Evolutionary conservation across 2,888 invertebrate species (phyloP), one percentile per base, ranked within the genome.

Genomic region (Clepsis dumicolana): DNA sequence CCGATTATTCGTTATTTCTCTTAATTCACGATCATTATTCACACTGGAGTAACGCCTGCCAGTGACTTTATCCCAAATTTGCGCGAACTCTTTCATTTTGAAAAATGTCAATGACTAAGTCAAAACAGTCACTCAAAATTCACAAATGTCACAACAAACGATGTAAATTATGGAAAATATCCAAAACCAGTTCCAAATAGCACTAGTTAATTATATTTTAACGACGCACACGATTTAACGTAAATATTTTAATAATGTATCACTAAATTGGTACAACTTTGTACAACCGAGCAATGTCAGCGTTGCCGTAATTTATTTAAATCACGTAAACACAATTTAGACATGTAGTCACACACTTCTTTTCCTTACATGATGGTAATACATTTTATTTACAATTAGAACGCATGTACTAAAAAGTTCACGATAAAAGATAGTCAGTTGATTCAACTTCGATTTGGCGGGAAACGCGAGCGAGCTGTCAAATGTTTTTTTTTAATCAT

Each of bases 11-110:
- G 88, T 73, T 4, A 90, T 74, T 14, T 93, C 93, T 60, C 85
- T 78, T 18, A 91, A 68, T 69, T 93, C 92, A 16, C 86, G 76
- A 14, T 87, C 89, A 8, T 71, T 79, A 77, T 91, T 94, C 53
- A 94, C 95, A 27, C 92, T 87, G 35, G 95, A 94, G 77, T 95
- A 96, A 16, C 93, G 92, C 64, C 94, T 87, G 2, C 94, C 91
- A 57, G 95, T 82, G 38, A 94, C 84, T 32, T 88, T 86, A 61
- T 87, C 93, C 94, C 94, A 96, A 74, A 95, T 94, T 85, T 94
- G 94, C 74, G 91, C 88, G 18, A 96, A 82, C 75, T 96, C 96
- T 87, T 96, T 96, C 96, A 96, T 96, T 74, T 78, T 86, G 70
- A 62, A 27, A 32, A 48, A 35, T 61, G 61, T 66, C 66, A 56